Conservation (phyloP, 2,888 invertebrate species). For the Lymantria dispar region DNA sequence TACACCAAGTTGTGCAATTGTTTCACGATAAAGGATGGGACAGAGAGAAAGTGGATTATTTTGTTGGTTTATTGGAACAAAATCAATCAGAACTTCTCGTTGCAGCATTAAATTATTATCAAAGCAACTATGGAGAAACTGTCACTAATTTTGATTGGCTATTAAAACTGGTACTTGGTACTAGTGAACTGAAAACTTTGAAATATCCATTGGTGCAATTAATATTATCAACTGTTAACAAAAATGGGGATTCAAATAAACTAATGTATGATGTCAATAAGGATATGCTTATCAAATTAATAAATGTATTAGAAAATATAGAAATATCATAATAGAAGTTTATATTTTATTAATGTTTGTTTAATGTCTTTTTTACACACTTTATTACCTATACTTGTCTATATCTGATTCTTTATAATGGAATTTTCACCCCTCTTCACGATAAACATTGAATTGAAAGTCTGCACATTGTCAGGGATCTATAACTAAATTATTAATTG, state of each 20-base stretch:
- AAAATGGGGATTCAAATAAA: slow-evolving; percentile 32
- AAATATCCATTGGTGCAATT: slow-evolving; percentile 57
- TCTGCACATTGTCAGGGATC: no score
- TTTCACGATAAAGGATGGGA: slow-evolving; percentile 36
- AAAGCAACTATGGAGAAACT: slow-evolving; percentile 49
- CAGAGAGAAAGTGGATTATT: slow-evolving; percentile 34
- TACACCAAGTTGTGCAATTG: slow-evolving; percentile 29
- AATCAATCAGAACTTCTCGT: slow-evolving; percentile 43
- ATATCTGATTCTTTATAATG: no score
- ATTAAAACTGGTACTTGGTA: slow-evolving; percentile 57
- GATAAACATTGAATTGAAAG: no score
- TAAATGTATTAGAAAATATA: slow-evolving; percentile 47
- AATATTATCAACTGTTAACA: slow-evolving; percentile 40
- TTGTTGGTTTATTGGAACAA: slow-evolving; percentile 36
- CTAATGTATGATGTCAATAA: slow-evolving; percentile 55
- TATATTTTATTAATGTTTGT: no score
- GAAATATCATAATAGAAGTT: not conserved
- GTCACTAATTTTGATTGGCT: slow-evolving; percentile 54
- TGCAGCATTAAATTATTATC: slow-evolving; percentile 42
- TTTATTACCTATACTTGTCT: no score
- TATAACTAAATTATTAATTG: no score
- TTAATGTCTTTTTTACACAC: no score
- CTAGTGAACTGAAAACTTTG: slow-evolving; percentile 56
- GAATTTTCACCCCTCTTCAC: no score
- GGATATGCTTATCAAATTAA: slow-evolving; percentile 50